A percentile compares a stretch with the other conserved stretches of the same genome.
Conservation (phyloP, 2,888 invertebrate genomes). For the Heliconius ethilla region DNA sequence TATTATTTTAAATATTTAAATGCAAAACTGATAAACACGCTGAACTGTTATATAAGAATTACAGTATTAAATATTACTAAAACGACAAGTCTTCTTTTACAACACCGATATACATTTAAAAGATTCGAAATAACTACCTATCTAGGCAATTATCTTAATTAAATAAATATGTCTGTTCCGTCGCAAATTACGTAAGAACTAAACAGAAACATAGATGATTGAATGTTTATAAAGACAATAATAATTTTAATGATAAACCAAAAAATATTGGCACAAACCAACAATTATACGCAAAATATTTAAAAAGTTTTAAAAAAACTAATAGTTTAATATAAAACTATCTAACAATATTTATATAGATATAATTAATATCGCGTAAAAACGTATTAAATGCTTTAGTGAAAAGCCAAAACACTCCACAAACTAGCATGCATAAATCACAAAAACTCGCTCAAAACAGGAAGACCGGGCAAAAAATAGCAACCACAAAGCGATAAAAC, state of each 20-base stretch:
- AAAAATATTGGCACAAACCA: slow-evolving; percentile 12
- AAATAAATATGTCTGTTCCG: not conserved
- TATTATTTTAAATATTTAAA: slow-evolving; percentile 19
- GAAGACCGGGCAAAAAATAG: slow-evolving; percentile 62
- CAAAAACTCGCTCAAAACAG: slow-evolving; percentile 48
- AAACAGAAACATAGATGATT: not conserved
- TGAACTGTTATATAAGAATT: not conserved
- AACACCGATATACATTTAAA: slow-evolving; percentile 23
- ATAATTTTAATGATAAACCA: too few species aligned
- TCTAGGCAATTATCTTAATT: not conserved
- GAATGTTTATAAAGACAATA: not conserved
- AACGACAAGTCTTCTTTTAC: slow-evolving; percentile 6
- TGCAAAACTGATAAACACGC: slow-evolving; percentile 12
- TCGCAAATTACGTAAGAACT: not conserved
- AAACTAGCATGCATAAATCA: slow-evolving; percentile 52
- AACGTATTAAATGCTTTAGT: slow-evolving; percentile 47
- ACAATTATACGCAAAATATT: slow-evolving; percentile 8
- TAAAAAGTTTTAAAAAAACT: not conserved
- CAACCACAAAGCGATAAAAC: slow-evolving; percentile 60
- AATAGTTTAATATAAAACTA: slow-evolving; percentile 33
- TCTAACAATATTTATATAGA: slow-evolving; percentile 30
- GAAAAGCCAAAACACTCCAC: slow-evolving; percentile 63
- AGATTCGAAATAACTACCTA: slow-evolving; percentile 16
- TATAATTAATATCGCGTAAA: slow-evolving; percentile 29
- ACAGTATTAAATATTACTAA: slow-evolving; percentile 6